Evolutionary conservation across 2,113 vertebrate species (phyloP).

Genomic region (Phrynocephalus versicolor): DNA sequence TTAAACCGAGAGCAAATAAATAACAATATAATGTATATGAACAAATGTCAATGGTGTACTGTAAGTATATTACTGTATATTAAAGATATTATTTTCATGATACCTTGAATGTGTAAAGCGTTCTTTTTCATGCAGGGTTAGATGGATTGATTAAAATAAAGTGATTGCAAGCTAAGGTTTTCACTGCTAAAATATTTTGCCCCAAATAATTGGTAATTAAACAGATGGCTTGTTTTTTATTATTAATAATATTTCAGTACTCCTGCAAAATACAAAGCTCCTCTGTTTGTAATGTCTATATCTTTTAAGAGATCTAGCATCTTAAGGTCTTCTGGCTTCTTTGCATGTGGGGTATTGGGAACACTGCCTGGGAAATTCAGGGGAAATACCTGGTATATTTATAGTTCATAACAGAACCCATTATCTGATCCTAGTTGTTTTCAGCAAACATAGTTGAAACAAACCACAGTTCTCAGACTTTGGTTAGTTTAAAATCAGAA

Average conservation of each 20-base stretch:
- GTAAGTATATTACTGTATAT: conserved; percentile 72
- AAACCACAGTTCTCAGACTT: too few relatives aligned
- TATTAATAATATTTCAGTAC: background rate
- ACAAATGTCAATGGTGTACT: conserved; percentile 59
- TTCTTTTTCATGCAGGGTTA: conserved; percentile 14
- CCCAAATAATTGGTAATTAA: conserved; percentile 5
- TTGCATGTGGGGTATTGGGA: too few relatives aligned
- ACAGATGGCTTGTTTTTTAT: background rate
- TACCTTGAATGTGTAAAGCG: conserved; percentile 45
- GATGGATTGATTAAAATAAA: background rate
- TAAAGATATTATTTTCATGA: conserved; percentile 76
- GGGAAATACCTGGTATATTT: too few relatives aligned
- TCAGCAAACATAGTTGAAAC: too few relatives aligned
- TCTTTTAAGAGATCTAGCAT: background rate
- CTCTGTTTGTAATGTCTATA: background rate
- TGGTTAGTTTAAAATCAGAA: too few relatives aligned
- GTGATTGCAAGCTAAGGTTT: conserved; percentile 9
- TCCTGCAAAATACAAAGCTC: background rate
- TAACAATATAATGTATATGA: conserved; percentile 67
- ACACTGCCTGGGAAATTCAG: too few relatives aligned
- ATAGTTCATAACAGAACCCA: too few relatives aligned
- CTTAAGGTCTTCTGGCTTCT: too few relatives aligned
- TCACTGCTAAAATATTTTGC: conserved; percentile 1
- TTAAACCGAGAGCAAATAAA: conserved; percentile 72
- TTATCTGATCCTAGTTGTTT: too few relatives aligned